Evolutionary conservation across 2,113 vertebrate species (phyloP).

Genomic region (Nicator chloris): DNA sequence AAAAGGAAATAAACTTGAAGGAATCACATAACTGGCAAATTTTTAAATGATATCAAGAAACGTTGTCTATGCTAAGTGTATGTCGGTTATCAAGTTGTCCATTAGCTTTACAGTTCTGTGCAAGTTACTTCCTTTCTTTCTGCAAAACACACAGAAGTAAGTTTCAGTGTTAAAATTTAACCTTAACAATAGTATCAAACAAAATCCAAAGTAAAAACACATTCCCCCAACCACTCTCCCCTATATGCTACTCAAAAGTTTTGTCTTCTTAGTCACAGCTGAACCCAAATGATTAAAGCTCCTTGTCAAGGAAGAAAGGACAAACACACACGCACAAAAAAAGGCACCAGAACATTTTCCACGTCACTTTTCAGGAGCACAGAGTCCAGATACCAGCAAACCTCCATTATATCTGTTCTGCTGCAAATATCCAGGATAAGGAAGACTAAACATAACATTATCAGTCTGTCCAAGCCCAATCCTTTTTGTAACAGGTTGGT

Average conservation of each 20-base stretch:
- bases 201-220: not conserved
- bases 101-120: not conserved
- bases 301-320: not conserved
- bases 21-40: not conserved
- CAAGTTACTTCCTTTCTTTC: not conserved
- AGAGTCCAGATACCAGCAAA: not conserved
- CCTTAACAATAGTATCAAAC: not conserved
- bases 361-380: not conserved
- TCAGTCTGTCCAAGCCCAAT: not conserved
- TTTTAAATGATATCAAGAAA: not conserved
- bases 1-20: not conserved
- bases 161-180: not conserved
- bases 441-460: not conserved
- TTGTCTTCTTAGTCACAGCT: not conserved
- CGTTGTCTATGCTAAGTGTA: not conserved
- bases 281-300: not conserved
- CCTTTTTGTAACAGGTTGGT: not conserved
- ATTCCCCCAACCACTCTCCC: accelerated
- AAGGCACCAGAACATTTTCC: not conserved
- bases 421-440: not conserved
- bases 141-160: not conserved
- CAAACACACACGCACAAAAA: not conserved
- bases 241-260: not conserved
- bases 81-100: not conserved
- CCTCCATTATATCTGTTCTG: not conserved